Evolutionary conservation across 2,888 invertebrate species (phyloP), one percentile per base, ranked within the genome.

Genomic region (Prenolepis imparis): DNA sequence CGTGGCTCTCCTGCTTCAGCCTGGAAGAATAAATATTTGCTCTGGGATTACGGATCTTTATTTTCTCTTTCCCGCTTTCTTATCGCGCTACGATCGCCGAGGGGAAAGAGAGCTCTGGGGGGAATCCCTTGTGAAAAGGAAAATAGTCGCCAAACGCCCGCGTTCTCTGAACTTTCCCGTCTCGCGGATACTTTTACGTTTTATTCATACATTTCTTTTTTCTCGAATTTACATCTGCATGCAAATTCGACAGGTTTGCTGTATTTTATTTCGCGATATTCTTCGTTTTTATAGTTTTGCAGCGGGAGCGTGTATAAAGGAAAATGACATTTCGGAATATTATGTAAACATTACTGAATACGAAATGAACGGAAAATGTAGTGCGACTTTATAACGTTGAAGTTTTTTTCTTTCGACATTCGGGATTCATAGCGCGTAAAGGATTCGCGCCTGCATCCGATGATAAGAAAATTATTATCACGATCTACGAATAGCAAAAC

Each of bases 1-100:
- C 98, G 92, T 97, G 96, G 88, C 96, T 96, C 93, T 98, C 98
- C 91, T 97, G 96, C 89, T 97, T 96, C 90, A 98, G 95, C 94
- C 98, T 98, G 96, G 41, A 95, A 85, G 73, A 73, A 83, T 82
- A 89, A 90, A 90, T 84, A 86, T 90, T 90, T 90, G 78, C 81
- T 81, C 72, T 87, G 64, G 85, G 86, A 88, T 90, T 90, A 90
- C 84, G 77, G 83, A 59, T 57, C 84, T 77, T 85, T 86, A 87
- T 88, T 89, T 90, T 87, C 82, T 68, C 77, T 57, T 44, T 67
- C 44, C 36, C 36, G 18, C 18, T 73, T 57, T 48, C 74, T 63
- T 73, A 44, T 36, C 36, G 64, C 63, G 24, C 41, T 59, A 39
- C 55, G 63, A 41, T 80, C 41, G 67, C 28, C 55, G 67, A 82